phyloP scores from a whole-genome alignment of 2,888 invertebrate species.

The Machimus rusticus region DNA sequence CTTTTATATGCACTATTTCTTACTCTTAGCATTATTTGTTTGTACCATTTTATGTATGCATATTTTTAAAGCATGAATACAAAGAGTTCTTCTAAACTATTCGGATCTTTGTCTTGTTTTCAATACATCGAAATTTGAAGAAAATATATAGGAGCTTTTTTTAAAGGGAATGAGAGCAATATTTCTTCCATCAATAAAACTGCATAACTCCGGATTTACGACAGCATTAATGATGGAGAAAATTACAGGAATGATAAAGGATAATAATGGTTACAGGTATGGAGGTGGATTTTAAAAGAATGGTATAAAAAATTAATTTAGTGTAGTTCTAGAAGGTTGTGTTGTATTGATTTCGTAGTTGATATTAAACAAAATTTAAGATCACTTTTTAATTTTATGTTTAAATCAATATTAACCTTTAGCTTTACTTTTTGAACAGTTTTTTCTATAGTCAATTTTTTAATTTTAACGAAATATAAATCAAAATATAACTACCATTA shows the following conservation, averaged over 20 bases:
- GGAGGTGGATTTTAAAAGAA: not conserved
- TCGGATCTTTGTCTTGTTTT: not conserved
- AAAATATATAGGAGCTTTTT: not conserved
- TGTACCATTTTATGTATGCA: not conserved
- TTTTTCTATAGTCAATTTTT: not conserved
- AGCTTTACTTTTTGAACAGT: not conserved
- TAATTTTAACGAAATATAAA: no score
- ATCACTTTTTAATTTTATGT: not conserved
- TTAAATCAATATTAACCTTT: not conserved
- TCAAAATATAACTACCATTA: no score
- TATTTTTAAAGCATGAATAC: not conserved
- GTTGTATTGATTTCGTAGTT: not conserved
- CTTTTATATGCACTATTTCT: not conserved
- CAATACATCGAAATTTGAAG: not conserved
- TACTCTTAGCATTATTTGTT: not conserved
- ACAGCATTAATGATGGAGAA: not conserved
- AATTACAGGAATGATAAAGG: not conserved
- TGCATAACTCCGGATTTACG: constrained; percentile 5
- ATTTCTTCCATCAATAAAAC: not conserved
- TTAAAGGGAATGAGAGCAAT: not conserved
- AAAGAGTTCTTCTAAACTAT: not conserved
- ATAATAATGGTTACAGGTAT: not conserved
- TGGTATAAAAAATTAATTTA: not conserved
- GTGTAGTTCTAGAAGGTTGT: not conserved
- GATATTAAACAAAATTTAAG: not conserved